Evolutionary conservation across 2,113 vertebrate species (phyloP).

Genomic region (Rhizomys pruinosus): DNA sequence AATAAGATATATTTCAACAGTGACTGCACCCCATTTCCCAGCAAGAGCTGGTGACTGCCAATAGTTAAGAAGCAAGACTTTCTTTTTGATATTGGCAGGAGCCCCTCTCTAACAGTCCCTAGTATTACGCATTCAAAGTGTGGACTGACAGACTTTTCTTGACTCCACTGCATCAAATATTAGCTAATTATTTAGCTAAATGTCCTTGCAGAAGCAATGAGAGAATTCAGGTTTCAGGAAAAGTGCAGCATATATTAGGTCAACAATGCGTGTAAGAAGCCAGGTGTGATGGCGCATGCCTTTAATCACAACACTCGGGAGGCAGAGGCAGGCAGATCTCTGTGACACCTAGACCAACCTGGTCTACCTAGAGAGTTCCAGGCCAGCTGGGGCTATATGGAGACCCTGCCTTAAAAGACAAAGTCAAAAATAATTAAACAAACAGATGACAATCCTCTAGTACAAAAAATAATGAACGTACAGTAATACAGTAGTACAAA

Average conservation of each 20-base stretch:
- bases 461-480: too few relatives aligned
- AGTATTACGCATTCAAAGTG: background rate
- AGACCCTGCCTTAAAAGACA: too few relatives aligned
- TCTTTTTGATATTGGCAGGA: background rate
- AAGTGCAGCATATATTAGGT: background rate
- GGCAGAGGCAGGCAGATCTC: too few relatives aligned
- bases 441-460: too few relatives aligned
- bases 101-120: background rate
- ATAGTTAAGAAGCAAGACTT: background rate
- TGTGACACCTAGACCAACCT: too few relatives aligned
- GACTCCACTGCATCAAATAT: background rate
- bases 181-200: conserved; percentile 9
- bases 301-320: too few relatives aligned
- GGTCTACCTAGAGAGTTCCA: too few relatives aligned
- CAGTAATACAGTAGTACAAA: too few relatives aligned
- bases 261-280: background rate
- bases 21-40: conserved; percentile 2
- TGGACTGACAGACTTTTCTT: background rate
- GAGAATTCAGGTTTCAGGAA: background rate
- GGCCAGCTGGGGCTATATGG: too few relatives aligned
- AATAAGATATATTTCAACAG: background rate
- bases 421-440: too few relatives aligned
- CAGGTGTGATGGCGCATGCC: too few relatives aligned
- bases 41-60: background rate
- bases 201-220: background rate